A percentile compares a stretch with the other conserved stretches of the same genome.
These are phyloP conservation scores for Drosophila melanogaster DNA, from an alignment of 1,140 invertebrate species.

Conservation along the genomic window Release_6_plus_ISO1_MT NT_033777.3:20598501-20599000, in stretches of 20 bases:
- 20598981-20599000: conserved; percentile 32
- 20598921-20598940: conserved; percentile 10
- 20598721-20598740: no score
- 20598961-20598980: conserved; percentile 15
- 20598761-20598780: no score
- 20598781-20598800: no score
- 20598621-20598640: conserved; percentile 20
- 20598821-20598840: no score
- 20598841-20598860: neutral
- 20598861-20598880: neutral
- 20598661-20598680: neutral
- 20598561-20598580: conserved; percentile 19
- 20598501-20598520: conserved; percentile 22
- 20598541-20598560: conserved; percentile 43
- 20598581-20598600: conserved; percentile 18
- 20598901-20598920: conserved; percentile 6
- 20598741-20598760: no score
- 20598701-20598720: no score
- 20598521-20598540: conserved; percentile 77
- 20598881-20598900: neutral
- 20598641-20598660: conserved; percentile 14
- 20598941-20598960: conserved; percentile 5
- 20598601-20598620: conserved; percentile 44
- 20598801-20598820: no score
- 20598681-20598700: neutral